Percentiles rank a stretch among this genome's conserved stretches.
phyloP scores from a whole-genome alignment of 53 echinoderm and acorn worm genomes.

The Patiria pectinifera region DNA sequence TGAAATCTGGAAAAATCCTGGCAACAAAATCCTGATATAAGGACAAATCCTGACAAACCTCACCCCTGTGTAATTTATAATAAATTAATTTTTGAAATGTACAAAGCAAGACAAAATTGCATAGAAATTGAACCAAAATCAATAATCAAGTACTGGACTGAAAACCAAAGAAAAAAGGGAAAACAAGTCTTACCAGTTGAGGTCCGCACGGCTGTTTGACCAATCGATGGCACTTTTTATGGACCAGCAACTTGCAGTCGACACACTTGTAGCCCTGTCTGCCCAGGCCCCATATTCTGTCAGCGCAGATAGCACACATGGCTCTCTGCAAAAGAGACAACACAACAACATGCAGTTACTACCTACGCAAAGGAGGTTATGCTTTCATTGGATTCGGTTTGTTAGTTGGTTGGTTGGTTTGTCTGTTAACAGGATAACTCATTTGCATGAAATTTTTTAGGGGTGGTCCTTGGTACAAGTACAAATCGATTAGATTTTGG shows the following conservation, averaged over 20 bases:
- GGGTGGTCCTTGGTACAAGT: too few relatives aligned
- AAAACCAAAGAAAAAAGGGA: background rate
- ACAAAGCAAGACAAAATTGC: background rate
- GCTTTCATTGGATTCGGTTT: too few relatives aligned
- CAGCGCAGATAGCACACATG: slow-evolving; percentile 89
- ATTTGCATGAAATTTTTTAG: too few relatives aligned
- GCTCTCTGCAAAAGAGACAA: slow-evolving; percentile 77
- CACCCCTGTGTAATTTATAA: too few relatives aligned
- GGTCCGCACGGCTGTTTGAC: slow-evolving; percentile 80
- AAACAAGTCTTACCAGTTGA: slow-evolving; percentile 68
- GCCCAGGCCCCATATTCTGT: slow-evolving; percentile 98
- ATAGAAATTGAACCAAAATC: background rate
- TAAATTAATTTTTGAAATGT: too few relatives aligned
- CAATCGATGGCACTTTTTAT: slow-evolving; percentile 94
- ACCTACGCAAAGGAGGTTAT: too few relatives aligned
- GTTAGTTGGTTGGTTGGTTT: too few relatives aligned
- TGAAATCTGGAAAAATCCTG: too few relatives aligned
- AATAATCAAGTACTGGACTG: background rate
- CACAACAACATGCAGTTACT: background rate
- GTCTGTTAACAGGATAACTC: too few relatives aligned
- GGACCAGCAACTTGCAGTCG: slow-evolving; percentile 95
- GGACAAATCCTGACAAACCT: too few relatives aligned
- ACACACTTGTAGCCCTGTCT: slow-evolving; percentile 98
- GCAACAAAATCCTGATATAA: too few relatives aligned
- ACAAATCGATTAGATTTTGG: too few relatives aligned